These are phyloP conservation scores for Xyrichtys novacula DNA, from an alignment of 2,797 vertebrate genomes.

Conservation along the genomic window DNA sequence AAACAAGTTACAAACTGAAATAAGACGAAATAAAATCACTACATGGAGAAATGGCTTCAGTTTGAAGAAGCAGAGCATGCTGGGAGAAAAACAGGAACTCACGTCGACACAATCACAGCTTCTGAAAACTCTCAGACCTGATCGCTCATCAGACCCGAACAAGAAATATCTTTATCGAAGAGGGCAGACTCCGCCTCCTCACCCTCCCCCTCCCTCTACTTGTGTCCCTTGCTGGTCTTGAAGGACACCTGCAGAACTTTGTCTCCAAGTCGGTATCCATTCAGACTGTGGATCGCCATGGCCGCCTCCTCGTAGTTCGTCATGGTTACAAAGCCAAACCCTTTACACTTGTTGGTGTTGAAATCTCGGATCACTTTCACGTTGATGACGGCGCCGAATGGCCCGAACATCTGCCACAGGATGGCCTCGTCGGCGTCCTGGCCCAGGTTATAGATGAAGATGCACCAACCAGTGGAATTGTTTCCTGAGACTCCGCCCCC, in stretches of 20 bases:
- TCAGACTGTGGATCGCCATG: constrained; percentile 98
- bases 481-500: constrained; percentile 90
- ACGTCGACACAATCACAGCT: constrained; percentile 10
- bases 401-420: constrained; percentile 99
- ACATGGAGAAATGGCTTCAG: constrained; percentile 17
- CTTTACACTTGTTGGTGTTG: constrained; percentile 99
- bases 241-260: constrained; percentile 99
- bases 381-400: constrained; percentile 96
- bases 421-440: constrained; percentile 97
- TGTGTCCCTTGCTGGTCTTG: constrained; percentile 98
- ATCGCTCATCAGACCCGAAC: not conserved
- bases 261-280: constrained; percentile 97
- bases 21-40: not conserved
- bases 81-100: constrained; percentile 17
- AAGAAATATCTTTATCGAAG: not conserved
- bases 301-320: constrained; percentile 99
- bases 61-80: constrained; percentile 41
- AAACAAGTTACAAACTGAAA: constrained; percentile 35
- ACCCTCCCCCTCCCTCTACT: constrained; percentile 76
- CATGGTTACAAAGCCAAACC: constrained; percentile 99
- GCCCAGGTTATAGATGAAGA: constrained; percentile 98
- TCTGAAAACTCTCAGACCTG: not conserved
- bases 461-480: constrained; percentile 95
- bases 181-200: not conserved
- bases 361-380: constrained; percentile 99